A percentile compares a stretch with the other conserved stretches of the same genome.
Conservation (phyloP, 1,140 invertebrate genomes). For the Neomicropteryx cornuta region DNA sequence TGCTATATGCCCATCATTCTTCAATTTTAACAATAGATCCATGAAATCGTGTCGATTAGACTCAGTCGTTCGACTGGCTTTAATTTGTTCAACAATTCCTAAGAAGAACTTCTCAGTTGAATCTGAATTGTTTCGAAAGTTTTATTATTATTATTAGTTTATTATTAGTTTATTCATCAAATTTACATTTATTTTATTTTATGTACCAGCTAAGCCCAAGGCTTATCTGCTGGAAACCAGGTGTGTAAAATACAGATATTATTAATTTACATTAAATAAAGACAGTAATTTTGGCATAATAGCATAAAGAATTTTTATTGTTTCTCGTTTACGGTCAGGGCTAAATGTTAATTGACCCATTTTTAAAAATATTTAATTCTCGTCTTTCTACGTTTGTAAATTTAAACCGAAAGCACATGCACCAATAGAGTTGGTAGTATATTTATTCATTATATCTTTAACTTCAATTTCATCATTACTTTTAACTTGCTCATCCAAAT, state of each 20-base stretch:
- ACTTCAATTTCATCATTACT: slow-evolving; percentile 19
- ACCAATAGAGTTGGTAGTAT: slow-evolving; percentile 42
- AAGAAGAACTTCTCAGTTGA: too few species aligned
- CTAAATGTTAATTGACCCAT: neutral
- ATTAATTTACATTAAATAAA: too few species aligned
- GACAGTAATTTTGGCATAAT: slow-evolving; percentile 14
- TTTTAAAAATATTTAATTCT: slow-evolving; percentile 12
- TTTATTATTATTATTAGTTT: too few species aligned
- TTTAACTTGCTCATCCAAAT: slow-evolving; percentile 2
- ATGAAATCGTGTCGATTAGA: slow-evolving; percentile 31
- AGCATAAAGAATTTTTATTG: slow-evolving; percentile 1
- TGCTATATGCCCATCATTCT: slow-evolving; percentile 18
- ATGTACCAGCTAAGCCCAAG: too few species aligned
- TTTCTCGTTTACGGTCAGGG: neutral
- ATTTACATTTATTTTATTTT: too few species aligned
- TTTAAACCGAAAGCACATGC: slow-evolving; percentile 40
- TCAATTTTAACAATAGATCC: slow-evolving; percentile 27
- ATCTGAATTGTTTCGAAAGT: too few species aligned
- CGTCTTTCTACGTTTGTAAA: slow-evolving; percentile 29
- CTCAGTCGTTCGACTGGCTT: slow-evolving; percentile 25
- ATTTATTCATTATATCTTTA: slow-evolving; percentile 34
- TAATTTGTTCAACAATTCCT: slow-evolving; percentile 23
- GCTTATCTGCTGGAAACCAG: too few species aligned
- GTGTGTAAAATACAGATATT: too few species aligned
- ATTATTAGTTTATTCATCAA: too few species aligned